These are phyloP conservation scores for Metridium senile DNA, from an alignment of 92 coral and sea anemone genomes.

Conservation along the genomic window DNA sequence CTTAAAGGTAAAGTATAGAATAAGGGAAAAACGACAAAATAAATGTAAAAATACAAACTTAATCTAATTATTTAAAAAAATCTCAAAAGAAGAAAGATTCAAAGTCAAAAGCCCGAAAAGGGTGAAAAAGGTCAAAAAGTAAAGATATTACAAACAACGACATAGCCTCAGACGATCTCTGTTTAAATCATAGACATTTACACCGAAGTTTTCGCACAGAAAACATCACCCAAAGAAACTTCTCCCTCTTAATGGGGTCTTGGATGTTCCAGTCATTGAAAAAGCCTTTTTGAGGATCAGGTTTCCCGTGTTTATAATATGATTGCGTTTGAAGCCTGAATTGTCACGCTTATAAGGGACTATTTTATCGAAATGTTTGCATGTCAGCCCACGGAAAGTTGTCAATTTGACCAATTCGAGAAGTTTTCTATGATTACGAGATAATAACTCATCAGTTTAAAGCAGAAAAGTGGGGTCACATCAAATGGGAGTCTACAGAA, in stretches of 20 bases:
- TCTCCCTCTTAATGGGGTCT: background rate
- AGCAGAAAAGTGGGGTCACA: background rate
- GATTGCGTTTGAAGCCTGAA: background rate
- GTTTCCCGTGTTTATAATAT: background rate
- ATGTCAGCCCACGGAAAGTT: background rate
- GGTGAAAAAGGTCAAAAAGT: background rate
- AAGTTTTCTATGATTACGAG: background rate
- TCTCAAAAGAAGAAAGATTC: background rate
- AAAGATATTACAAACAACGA: background rate
- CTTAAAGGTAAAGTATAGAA: no score
- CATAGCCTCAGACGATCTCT: background rate
- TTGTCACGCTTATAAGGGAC: background rate
- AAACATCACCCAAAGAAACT: background rate
- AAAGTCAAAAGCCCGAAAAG: background rate
- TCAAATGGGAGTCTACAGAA: slow-evolving; percentile 18
- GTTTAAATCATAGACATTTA: background rate
- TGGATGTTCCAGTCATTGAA: background rate
- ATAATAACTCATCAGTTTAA: background rate
- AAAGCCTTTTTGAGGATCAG: background rate
- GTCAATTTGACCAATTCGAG: background rate
- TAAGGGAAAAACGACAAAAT: no score
- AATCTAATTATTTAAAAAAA: no score
- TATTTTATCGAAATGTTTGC: background rate
- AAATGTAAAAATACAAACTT: no score
- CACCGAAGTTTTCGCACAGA: background rate